Base-by-base conservation (phyloP, 2,113 vertebrate genomes). In the Ptyas mucosa region DNA sequence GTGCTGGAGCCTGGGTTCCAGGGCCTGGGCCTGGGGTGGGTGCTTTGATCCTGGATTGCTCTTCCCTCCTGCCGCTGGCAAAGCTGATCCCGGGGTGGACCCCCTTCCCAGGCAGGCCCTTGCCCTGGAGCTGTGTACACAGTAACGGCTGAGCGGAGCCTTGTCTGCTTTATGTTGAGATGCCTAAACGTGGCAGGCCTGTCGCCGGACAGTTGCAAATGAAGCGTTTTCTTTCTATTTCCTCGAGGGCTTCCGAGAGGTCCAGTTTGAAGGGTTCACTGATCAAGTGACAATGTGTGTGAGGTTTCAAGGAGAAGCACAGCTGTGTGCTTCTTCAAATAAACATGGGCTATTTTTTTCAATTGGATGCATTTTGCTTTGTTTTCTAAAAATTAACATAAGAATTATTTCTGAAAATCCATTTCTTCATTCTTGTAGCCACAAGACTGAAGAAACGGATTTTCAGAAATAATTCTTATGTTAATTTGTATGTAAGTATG, bases 291-390 rank as follows among this genome's bases (percentile, higher is more conserved):
- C 51, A 29, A 9, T 1, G 24, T 39, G 26, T 54, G 49, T 5
- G 64, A 3, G 39, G n/a, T 15, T 39, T 54, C n/a, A 75, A 43
- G 52, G 39, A 89, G 57, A 69, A n/a, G 18, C 39, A 34, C 23
- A 29, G 9, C 43, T 55, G 88, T 91, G n/a, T 91, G 85, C 93
- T 94, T 92, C 92, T 34, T 89, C n/a, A 46, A 11, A 43, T 46
- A 39, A 55, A 55, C 34, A 57, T 1, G 18, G 34, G 4, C 10
- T 8, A 2, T 39, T 34, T 34, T n/a, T 15, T 55, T 54, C 6
- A 43, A 24, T n/a, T 18, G n/a, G 14, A 34, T 54, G 20, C n/a
- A 24, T 18, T 15, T 53, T 81, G 90, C 51, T 43, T 54, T n/a
- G 2, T 69, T 49, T 90, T n/a, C 64, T 8, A 51, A 24, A 53